Conservation (phyloP, 1,140 invertebrate genomes). For the Macrotrachela quadricornifera region DNA sequence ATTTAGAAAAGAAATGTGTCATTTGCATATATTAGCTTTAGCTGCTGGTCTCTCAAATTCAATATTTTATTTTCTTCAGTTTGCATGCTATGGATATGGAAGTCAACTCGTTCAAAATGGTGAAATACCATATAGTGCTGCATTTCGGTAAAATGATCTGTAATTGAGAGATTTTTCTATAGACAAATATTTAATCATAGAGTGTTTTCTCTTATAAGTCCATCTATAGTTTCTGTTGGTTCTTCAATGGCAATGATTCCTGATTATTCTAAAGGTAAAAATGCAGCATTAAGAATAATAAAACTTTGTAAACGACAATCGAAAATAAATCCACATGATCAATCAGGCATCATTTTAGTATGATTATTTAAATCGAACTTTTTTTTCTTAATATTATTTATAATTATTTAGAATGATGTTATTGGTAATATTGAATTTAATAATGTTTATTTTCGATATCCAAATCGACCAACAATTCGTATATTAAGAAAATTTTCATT, state of each 20-base stretch:
- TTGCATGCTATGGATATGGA: background rate
- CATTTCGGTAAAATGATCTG: background rate
- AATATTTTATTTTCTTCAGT: background rate
- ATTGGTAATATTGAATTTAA: background rate
- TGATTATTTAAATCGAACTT: too few relatives aligned
- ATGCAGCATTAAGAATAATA: background rate
- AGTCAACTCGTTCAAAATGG: too few relatives aligned
- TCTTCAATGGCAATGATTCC: too few relatives aligned
- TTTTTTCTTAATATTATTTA: too few relatives aligned
- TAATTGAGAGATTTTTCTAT: too few relatives aligned
- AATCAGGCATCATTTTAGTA: too few relatives aligned
- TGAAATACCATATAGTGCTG: background rate
- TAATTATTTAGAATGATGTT: too few relatives aligned
- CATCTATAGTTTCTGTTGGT: background rate
- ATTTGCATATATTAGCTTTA: too few relatives aligned
- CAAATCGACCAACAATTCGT: background rate
- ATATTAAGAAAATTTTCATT: background rate
- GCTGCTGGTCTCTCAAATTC: too few relatives aligned
- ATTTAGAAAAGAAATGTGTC: too few relatives aligned
- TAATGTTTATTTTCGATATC: background rate
- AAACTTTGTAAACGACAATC: background rate
- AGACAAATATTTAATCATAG: too few relatives aligned
- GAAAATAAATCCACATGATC: background rate
- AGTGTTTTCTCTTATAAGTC: too few relatives aligned
- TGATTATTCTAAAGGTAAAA: background rate